These are phyloP conservation scores for Cyrtorhinus lividipennis DNA, from an alignment of 1,140 invertebrate genomes.

Conservation along the genomic window DNA sequence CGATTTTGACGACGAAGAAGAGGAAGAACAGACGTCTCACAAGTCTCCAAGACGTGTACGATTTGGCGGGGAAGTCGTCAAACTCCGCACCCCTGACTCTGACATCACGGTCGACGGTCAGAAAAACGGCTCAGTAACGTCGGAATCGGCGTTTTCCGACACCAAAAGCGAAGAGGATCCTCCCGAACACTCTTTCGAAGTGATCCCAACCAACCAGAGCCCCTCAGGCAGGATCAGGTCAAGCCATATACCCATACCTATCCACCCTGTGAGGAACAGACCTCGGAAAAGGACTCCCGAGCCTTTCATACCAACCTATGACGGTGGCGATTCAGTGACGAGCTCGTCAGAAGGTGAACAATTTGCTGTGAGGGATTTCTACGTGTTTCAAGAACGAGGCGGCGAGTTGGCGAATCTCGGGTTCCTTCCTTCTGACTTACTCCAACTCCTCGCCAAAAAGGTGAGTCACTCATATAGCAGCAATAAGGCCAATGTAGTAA, in stretches of 20 bases:
- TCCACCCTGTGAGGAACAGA: conserved; percentile 23
- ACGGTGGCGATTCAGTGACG: conserved; percentile 26
- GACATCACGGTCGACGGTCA: conserved; percentile 34
- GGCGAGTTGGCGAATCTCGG: conserved; percentile 6
- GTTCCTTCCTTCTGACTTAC: conserved; percentile 15
- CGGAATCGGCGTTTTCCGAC: not conserved
- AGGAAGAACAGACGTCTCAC: conserved; percentile 27
- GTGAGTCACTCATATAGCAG: too few species aligned
- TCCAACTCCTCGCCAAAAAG: conserved; percentile 17
- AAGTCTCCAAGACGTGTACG: conserved; percentile 41
- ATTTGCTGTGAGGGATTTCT: conserved; percentile 9
- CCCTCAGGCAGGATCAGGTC: conserved; percentile 13
- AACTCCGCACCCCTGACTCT: conserved; percentile 66
- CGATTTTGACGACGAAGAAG: conserved; percentile 20
- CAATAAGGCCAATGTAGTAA: not conserved
- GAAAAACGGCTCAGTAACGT: conserved; percentile 4
- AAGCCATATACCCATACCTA: conserved; percentile 26
- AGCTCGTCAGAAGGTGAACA: conserved; percentile 25
- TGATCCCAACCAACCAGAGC: not conserved
- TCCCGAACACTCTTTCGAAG: conserved; percentile 7
- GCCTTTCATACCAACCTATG: conserved; percentile 19
- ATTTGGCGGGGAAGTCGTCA: conserved; percentile 68
- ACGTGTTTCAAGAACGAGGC: not conserved
- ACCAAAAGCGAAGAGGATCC: not conserved
- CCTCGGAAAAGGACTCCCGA: conserved; percentile 17